Evolutionary conservation across 2,888 invertebrate species (phyloP), one percentile per base, ranked within the genome.

Genomic region (Drosophila testacea): DNA sequence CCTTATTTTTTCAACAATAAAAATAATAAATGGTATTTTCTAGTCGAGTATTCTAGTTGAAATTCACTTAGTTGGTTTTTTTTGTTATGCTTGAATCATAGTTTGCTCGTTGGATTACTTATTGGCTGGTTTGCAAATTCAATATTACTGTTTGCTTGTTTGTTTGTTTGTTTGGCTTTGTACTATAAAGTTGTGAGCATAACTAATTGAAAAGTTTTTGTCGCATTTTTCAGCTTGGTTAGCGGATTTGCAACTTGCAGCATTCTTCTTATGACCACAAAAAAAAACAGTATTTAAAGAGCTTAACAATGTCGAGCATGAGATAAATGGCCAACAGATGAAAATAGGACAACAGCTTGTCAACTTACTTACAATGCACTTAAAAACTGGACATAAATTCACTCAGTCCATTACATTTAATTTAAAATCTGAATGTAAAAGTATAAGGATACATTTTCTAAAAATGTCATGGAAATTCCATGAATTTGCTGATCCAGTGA

Each of bases 131-230:
- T 87, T 82, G 71, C 87, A 76, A 79, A 87, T 86, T 86, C 48
- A 65, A 55, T 55, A 75, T 61, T 76, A 72, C 63, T 73, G 57
- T 16, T 16, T 16, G 16, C 16, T 16, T 80, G 22, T 22, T 22
- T 22, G 22, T 3, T 77, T 81, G 67, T 68, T 48, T 61, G 64
- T 48, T 80, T 83, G 86, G 69, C 81, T 63, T 62, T 56, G 57
- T 75, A 73, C 83, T 86, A 83, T 83, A 73, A 81, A 88, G 88
- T 73, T 83, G 89, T 88, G 76, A 84, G 87, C 82, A 84, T 67
- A 84, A 84, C 89, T 83, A 83, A 83, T 83, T 83, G 83, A 81
- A 83, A 88, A 83, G 67, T 87, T 88, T 81, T 83, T 83, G 77
- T 73, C 68, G 66, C 80, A 81, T 73, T 81, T 48, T 46, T 63